phyloP scores from a whole-genome alignment of 2,888 invertebrate species.

The Oeneis ivallda region DNA sequence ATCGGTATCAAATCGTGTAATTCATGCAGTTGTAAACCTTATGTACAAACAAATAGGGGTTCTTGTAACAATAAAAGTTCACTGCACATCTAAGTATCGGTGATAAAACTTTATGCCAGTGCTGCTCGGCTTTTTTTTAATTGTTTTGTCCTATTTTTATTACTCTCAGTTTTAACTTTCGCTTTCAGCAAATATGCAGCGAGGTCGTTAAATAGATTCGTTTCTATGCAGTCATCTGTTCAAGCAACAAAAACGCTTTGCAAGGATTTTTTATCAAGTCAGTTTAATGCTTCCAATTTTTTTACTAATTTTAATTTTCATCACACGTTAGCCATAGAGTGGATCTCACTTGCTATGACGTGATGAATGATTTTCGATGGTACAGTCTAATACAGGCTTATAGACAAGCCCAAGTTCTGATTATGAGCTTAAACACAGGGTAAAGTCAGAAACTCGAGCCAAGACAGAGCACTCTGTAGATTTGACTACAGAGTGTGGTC shows the following conservation, averaged over 20 bases:
- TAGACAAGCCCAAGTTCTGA: no score
- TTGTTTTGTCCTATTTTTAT: constrained; percentile 52
- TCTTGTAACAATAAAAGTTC: constrained; percentile 1
- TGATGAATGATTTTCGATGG: no score
- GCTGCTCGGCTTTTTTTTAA: constrained; percentile 57
- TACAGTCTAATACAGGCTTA: no score
- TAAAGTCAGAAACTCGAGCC: no score
- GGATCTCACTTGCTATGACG: no score
- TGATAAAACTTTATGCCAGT: constrained; percentile 52
- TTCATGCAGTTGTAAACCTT: constrained; percentile 7
- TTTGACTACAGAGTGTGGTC: no score
- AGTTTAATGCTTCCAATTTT: not conserved
- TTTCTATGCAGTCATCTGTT: constrained; percentile 17
- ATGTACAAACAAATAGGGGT: not conserved
- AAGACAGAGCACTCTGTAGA: no score
- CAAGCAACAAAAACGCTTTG: not conserved
- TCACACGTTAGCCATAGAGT: no score
- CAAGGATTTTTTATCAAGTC: not conserved
- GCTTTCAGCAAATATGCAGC: constrained; percentile 41
- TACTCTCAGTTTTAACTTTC: constrained; percentile 45
- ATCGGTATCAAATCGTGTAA: constrained; percentile 18
- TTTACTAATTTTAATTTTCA: no score
- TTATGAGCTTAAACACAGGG: no score
- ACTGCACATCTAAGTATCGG: constrained; percentile 33
- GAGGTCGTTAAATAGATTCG: constrained; percentile 13